Evolutionary conservation across 2,888 invertebrate species (phyloP).

Genomic region (Rhagophthalmus giganteus): DNA sequence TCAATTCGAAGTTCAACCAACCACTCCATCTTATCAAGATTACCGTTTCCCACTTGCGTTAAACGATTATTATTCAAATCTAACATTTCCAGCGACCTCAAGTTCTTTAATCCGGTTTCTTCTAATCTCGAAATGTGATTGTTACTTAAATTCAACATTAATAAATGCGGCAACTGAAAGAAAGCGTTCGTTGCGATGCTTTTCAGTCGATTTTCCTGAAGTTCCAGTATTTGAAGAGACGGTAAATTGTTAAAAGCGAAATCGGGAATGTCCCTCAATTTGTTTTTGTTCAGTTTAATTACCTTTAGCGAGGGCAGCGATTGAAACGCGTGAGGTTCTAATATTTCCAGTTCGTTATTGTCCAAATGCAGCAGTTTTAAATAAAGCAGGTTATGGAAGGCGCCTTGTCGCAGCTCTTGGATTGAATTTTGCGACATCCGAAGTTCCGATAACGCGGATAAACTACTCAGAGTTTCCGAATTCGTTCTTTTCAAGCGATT

Average conservation of each 20-base stretch:
- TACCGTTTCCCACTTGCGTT: conserved; percentile 65
- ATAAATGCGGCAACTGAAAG: conserved; percentile 73
- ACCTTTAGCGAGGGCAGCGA: conserved; percentile 68
- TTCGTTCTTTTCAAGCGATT: conserved; percentile 74
- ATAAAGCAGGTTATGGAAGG: conserved; percentile 71
- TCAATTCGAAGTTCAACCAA: conserved; percentile 84
- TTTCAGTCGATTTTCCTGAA: conserved; percentile 78
- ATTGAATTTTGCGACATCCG: conserved; percentile 77
- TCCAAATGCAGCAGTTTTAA: conserved; percentile 77
- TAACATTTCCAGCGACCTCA: conserved; percentile 80
- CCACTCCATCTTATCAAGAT: conserved; percentile 79
- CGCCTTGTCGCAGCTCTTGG: conserved; percentile 68
- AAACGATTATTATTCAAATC: conserved; percentile 82
- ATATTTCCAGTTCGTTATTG: conserved; percentile 75
- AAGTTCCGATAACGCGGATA: conserved; percentile 71
- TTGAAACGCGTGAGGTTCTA: conserved; percentile 73
- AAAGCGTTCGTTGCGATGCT: conserved; percentile 76
- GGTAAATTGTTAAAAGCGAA: conserved; percentile 77
- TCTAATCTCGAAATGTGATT: conserved; percentile 77
- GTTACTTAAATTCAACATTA: conserved; percentile 81
- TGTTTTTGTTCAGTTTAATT: conserved; percentile 67
- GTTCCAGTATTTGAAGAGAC: conserved; percentile 71
- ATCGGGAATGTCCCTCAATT: conserved; percentile 74
- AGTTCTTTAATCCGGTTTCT: conserved; percentile 71
- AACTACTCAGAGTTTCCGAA: conserved; percentile 68